These are phyloP conservation scores for Lathronympha strigana DNA, from an alignment of 2,888 invertebrate genomes.

Conservation along the genomic window DNA sequence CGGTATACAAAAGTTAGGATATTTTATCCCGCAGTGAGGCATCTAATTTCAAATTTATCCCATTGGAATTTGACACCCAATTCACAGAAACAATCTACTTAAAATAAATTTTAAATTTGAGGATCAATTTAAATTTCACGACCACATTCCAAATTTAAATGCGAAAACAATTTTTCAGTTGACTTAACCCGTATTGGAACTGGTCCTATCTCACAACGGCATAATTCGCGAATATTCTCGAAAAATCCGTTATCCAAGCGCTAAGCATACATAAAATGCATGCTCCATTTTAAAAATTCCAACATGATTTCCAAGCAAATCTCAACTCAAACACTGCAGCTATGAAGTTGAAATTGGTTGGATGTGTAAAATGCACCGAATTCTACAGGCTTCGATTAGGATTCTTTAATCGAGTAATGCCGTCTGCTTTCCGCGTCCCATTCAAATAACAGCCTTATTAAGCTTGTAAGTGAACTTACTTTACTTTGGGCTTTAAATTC, in stretches of 20 bases:
- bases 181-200: slow-evolving; percentile 31
- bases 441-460: slow-evolving; percentile 39
- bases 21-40: background rate
- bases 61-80: slow-evolving; percentile 8
- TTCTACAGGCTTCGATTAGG: slow-evolving; percentile 42
- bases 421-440: slow-evolving; percentile 30
- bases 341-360: background rate
- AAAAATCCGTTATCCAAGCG: slow-evolving; percentile 35
- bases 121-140: slow-evolving; percentile 25
- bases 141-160: slow-evolving; percentile 9
- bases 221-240: slow-evolving; percentile 40
- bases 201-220: slow-evolving; percentile 33
- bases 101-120: slow-evolving; percentile 20
- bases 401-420: slow-evolving; percentile 42
- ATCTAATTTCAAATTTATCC: background rate
- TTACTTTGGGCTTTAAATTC: slow-evolving; percentile 11
- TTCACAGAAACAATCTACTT: slow-evolving; percentile 14
- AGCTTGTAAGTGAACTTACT: slow-evolving; percentile 3
- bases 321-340: background rate
- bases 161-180: slow-evolving; percentile 32
- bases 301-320: background rate
- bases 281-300: slow-evolving; percentile 31
- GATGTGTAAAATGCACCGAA: slow-evolving; percentile 31
- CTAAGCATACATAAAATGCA: slow-evolving; percentile 38
- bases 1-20: no score